Percentiles rank a stretch among this genome's conserved stretches.
These are phyloP conservation scores for Rhagoletis zephyria DNA, from an alignment of 1,140 invertebrate genomes.

Conservation along the genomic window DNA sequence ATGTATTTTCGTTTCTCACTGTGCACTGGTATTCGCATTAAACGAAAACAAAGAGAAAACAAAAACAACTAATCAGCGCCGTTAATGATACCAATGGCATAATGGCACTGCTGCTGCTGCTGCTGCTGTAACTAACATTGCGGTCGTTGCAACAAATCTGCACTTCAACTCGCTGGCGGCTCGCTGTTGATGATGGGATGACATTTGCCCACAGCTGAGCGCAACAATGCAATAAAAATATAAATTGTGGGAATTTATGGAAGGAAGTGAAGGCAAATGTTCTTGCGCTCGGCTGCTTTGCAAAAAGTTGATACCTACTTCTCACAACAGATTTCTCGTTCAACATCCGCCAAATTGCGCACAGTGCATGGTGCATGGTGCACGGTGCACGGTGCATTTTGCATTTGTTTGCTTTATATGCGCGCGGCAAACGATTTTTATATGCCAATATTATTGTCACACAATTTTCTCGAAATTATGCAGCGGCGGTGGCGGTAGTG, in stretches of 20 bases:
- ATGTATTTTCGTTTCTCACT: not conserved
- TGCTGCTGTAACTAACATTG: not conserved
- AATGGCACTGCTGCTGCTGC: too few relatives aligned
- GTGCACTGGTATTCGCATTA: not conserved
- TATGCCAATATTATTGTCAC: slow-evolving; percentile 48
- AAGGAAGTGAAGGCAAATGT: slow-evolving; percentile 40
- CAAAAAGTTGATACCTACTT: too few relatives aligned
- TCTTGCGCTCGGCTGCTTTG: not conserved
- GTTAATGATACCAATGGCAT: slow-evolving; percentile 31
- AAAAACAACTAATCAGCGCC: not conserved
- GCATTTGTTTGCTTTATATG: slow-evolving; percentile 19
- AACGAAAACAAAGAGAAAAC: not conserved
- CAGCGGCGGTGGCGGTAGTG: not conserved
- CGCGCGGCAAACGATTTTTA: slow-evolving; percentile 19
- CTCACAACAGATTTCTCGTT: not conserved
- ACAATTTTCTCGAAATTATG: slow-evolving; percentile 43
- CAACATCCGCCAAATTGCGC: not conserved
- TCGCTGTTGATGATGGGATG: slow-evolving; percentile 14
- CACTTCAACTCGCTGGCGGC: not conserved
- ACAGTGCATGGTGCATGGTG: not conserved
- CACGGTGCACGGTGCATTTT: too few relatives aligned
- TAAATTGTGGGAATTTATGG: slow-evolving; percentile 46
- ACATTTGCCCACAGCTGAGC: slow-evolving; percentile 1
- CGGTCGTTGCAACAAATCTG: not conserved
- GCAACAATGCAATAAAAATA: not conserved